A percentile compares a stretch with the other conserved stretches of the same genome.
These are phyloP conservation scores for Sander lucioperca DNA, from an alignment of 2,113 vertebrate genomes.

Conservation along the genomic window DNA sequence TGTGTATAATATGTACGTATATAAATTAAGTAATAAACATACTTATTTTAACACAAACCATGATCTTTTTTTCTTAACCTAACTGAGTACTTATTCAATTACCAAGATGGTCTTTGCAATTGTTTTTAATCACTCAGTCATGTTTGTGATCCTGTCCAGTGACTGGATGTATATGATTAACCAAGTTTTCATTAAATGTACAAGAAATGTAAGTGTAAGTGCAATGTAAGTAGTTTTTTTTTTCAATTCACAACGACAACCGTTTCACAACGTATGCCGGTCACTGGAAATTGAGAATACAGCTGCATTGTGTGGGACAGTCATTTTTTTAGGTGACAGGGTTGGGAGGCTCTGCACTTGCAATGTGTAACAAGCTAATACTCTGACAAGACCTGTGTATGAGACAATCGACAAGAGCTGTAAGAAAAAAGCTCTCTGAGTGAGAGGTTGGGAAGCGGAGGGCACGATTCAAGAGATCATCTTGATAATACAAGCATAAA, in stretches of 20 bases:
- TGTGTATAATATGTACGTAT: no score
- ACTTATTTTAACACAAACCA: no score
- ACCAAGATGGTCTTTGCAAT: not conserved
- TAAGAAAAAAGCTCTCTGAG: not conserved
- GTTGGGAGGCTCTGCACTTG: not conserved
- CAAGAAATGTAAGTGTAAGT: no score
- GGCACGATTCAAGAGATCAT: not conserved
- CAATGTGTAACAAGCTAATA: not conserved
- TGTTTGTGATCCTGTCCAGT: not conserved
- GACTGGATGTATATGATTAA: not conserved
- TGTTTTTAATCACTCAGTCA: not conserved
- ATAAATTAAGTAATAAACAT: no score
- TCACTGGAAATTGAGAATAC: no score
- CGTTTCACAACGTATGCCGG: no score
- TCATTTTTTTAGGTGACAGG: no score
- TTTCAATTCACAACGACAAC: no score
- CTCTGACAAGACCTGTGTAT: not conserved
- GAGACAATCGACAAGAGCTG: not conserved
- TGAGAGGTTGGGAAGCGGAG: not conserved
- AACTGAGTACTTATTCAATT: not conserved
- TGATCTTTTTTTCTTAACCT: no score
- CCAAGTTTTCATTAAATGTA: not conserved
- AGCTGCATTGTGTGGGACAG: no score
- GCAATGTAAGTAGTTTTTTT: no score
- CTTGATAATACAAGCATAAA: not conserved